These are phyloP conservation scores for Dromaius novaehollandiae DNA, from an alignment of 2,113 vertebrate genomes.

Conservation along the genomic window DNA sequence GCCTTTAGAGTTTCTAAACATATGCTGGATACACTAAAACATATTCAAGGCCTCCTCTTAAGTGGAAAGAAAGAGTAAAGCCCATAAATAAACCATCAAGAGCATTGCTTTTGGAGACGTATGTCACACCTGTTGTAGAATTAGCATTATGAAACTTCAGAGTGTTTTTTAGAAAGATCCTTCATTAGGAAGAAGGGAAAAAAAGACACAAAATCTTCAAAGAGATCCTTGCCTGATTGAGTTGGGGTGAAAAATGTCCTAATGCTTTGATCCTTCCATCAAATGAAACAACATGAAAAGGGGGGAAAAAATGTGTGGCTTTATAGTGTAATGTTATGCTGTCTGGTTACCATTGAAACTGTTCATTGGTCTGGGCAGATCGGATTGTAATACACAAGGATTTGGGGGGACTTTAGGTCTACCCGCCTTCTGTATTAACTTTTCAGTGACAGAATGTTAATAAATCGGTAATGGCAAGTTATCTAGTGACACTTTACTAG, in stretches of 20 bases:
- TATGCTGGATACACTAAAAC: conserved; percentile 40
- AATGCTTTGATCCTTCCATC: conserved; percentile 69
- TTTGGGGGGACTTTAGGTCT: background rate
- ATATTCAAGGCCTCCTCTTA: conserved; percentile 45
- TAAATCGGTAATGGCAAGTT: background rate
- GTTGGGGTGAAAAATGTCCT: conserved; percentile 25
- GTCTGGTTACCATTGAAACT: conserved; percentile 1
- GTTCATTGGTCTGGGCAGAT: conserved; percentile 13
- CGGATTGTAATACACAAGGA: background rate
- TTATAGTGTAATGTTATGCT: background rate
- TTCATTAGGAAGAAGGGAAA: conserved; percentile 25
- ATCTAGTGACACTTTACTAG: background rate
- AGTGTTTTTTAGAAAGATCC: conserved; percentile 52
- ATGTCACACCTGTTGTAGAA: conserved; percentile 48
- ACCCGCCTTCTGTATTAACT: background rate
- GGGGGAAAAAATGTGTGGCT: background rate
- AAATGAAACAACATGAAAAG: conserved; percentile 62
- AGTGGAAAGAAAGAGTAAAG: conserved; percentile 21
- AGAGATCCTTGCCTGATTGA: conserved; percentile 60
- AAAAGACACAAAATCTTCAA: conserved; percentile 58
- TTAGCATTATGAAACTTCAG: conserved; percentile 25
- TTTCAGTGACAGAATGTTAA: background rate
- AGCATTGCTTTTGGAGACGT: background rate
- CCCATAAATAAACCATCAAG: conserved; percentile 54
- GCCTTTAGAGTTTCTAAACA: conserved; percentile 56